Percentiles rank a stretch among this genome's conserved stretches.
Evolutionary conservation across 2,797 vertebrate species (phyloP).

Genomic region (Spinus olivaceus): DNA sequence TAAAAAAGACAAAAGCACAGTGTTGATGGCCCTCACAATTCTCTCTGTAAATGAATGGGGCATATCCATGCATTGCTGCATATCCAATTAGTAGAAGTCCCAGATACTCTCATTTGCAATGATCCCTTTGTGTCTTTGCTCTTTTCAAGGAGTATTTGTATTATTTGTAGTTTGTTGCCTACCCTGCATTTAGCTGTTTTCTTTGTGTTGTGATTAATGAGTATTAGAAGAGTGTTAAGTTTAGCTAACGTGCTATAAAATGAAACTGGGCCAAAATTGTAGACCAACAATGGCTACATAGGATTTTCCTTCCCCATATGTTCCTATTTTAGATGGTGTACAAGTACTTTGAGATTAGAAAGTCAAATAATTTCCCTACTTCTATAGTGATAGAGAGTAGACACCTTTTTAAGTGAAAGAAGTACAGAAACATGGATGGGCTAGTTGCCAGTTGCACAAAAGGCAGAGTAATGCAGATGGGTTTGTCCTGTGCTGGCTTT

Average conservation of each 20-base stretch:
- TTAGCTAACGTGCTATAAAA: neutral
- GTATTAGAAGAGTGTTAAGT: neutral
- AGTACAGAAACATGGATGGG: neutral
- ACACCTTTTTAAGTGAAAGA: neutral
- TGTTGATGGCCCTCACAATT: neutral
- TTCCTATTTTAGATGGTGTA: neutral
- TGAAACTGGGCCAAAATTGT: neutral
- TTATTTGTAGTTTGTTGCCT: neutral
- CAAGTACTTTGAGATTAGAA: neutral
- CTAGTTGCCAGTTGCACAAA: neutral
- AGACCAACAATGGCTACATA: neutral
- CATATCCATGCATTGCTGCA: neutral
- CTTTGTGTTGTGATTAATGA: neutral
- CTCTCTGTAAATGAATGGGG: neutral
- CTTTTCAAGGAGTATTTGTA: neutral
- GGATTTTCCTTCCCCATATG: neutral
- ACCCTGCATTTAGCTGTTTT: neutral
- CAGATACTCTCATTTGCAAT: neutral
- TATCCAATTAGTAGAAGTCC: neutral
- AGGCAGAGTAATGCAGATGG: neutral
- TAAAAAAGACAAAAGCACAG: neutral
- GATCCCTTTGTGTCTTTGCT: neutral
- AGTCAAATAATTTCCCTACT: neutral
- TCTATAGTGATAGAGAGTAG: neutral
- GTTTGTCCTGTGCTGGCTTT: neutral